These are phyloP conservation scores for Entomobrya proxima DNA, from an alignment of 2,888 invertebrate genomes.

Conservation along the genomic window DNA sequence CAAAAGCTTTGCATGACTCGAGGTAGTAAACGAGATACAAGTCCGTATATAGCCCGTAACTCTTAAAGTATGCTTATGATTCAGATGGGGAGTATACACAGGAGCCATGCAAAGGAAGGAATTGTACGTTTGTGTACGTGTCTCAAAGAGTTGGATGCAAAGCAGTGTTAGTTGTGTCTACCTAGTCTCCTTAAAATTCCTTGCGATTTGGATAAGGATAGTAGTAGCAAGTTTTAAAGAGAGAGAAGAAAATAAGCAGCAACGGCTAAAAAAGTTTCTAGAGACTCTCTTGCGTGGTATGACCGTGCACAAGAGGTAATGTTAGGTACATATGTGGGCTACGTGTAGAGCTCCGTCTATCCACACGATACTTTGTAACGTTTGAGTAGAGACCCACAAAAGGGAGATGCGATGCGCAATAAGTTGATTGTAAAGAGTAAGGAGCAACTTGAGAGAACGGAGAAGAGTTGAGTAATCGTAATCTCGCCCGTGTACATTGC, in stretches of 20 bases:
- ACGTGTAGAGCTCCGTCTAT: not conserved
- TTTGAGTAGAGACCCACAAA: not conserved
- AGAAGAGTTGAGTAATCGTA: conserved; percentile 55
- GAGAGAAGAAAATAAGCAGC: conserved; percentile 30
- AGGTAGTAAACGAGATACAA: conserved; percentile 26
- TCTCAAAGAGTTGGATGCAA: not conserved
- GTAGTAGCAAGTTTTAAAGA: not conserved
- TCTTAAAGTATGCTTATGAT: conserved; percentile 5
- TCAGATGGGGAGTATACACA: conserved; percentile 42
- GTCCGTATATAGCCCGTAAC: not conserved
- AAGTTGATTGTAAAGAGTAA: conserved; percentile 9
- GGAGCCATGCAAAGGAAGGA: not conserved
- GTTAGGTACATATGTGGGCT: conserved; percentile 13
- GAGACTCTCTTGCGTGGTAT: conserved; percentile 14
- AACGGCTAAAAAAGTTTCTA: conserved; percentile 10
- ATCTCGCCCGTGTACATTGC: conserved; percentile 25
- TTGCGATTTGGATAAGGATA: not conserved
- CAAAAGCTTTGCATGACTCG: conserved; percentile 43
- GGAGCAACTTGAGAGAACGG: no score
- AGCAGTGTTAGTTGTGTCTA: not conserved
- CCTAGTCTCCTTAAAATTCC: conserved; percentile 22
- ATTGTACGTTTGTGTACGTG: not conserved
- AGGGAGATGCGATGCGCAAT: conserved; percentile 52
- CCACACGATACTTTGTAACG: not conserved
- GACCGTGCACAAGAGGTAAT: not conserved